Base-by-base conservation (phyloP, 2,888 invertebrate genomes). In the Dicroscelio sp. region DNA sequence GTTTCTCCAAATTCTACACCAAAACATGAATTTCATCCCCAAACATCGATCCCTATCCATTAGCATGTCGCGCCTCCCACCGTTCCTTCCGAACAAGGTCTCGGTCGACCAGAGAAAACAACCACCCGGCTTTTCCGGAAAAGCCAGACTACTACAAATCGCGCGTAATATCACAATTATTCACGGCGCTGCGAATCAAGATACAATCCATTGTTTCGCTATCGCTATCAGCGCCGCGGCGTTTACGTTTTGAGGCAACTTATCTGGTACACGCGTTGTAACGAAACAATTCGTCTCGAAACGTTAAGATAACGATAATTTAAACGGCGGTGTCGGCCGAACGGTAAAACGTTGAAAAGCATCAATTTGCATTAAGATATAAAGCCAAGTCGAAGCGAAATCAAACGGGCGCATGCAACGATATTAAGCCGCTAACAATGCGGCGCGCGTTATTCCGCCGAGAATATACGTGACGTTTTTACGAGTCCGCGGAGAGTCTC, bases 381-480 rank as follows among this genome's bases (percentile, higher is more conserved):
- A 82, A 90, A 87, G 86, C 89, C 65, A 76, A 85, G 90, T 82
- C 90, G 88, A 91, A 87, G 43, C 80, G 82, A 87, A 88, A 89
- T 88, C 91, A 89, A 86, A 90, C 91, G 75, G 84, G 85, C 80
- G 63, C 90, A 86, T 88, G 92, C 93, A 90, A 92, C 92, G 91
- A 91, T 91, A 92, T 90, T 92, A 93, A 94, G 94, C 93, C 92
- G 93, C 90, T 91, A 94, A 94, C 94, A 94, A 94, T 94, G 94
- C 93, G 90, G 85, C 69, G 90, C 89, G 92, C 88, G 83, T 92
- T 92, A 85, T 60, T 89, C 89, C 90, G 27, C 60, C 92, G 95
- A 95, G 93, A 94, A 95, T 94, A 95, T 95, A 95, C 95, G 94
- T 93, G 95, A 95, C 95, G 94, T 95, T 95, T 96, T 96, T 95